Conservation (phyloP, 2,888 invertebrate genomes). For the Ferrisia virgata region DNA sequence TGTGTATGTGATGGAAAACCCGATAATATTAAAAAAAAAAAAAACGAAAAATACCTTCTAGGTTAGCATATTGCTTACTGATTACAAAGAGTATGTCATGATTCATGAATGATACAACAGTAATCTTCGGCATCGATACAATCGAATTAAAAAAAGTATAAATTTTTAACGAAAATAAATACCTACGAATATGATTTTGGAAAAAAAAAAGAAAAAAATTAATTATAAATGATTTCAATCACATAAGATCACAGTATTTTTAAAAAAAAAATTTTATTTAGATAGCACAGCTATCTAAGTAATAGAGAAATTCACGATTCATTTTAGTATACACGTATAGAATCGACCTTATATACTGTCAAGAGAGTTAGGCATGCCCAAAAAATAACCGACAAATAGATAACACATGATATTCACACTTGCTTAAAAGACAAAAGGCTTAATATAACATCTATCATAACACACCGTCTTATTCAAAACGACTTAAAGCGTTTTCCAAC, state of each 20-base stretch:
- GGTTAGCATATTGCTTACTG: neutral
- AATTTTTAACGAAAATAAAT: neutral
- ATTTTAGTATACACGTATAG: neutral
- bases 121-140: neutral
- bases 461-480: conserved; percentile 3
- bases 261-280: no score
- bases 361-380: neutral
- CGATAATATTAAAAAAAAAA: neutral
- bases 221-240: conserved; percentile 11
- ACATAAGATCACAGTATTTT: conserved; percentile 16
- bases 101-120: neutral
- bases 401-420: neutral
- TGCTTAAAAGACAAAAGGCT: neutral
- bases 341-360: neutral
- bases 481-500: conserved; percentile 32
- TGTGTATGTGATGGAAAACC: neutral
- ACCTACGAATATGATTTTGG: neutral
- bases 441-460: neutral
- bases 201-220: neutral
- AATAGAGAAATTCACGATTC: neutral
- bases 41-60: neutral
- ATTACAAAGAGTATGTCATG: neutral
- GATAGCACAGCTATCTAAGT: neutral
- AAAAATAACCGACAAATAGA: neutral
- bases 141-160: neutral